Percentiles rank a stretch among this genome's conserved stretches.
phyloP scores from a whole-genome alignment of 2,888 invertebrate genomes.

The Orgyia antiqua region DNA sequence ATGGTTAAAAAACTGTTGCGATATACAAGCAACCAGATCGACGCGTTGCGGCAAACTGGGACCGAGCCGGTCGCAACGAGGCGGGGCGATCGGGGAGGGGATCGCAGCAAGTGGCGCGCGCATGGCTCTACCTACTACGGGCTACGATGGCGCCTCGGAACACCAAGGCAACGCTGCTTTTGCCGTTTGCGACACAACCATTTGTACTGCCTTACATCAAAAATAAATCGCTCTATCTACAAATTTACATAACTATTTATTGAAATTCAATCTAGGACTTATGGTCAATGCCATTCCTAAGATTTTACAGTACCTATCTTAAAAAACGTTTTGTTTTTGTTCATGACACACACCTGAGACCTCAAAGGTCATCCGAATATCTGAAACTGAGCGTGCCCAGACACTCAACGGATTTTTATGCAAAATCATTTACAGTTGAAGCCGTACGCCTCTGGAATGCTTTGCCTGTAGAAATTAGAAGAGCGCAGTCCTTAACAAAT shows the following conservation, averaged over 20 bases:
- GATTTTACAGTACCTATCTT: too few species aligned
- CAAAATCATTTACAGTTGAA: too few species aligned
- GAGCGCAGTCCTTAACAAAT: too few species aligned
- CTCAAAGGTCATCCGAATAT: too few species aligned
- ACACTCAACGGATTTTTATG: too few species aligned
- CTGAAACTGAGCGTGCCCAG: too few species aligned
- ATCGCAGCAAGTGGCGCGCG: conserved; percentile 64
- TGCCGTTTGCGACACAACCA: conserved; percentile 74
- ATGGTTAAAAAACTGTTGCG: conserved; percentile 37
- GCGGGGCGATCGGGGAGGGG: conserved; percentile 45
- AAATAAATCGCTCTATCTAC: conserved; percentile 52
- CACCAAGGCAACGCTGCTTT: conserved; percentile 69
- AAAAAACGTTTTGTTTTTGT: too few species aligned
- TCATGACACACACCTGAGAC: too few species aligned
- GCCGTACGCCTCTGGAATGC: too few species aligned
- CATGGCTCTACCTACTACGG: conserved; percentile 69
- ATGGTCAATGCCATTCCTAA: too few species aligned
- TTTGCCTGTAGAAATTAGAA: too few species aligned
- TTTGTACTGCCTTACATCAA: conserved; percentile 44
- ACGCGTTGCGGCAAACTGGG: conserved; percentile 77
- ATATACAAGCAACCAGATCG: conserved; percentile 66
- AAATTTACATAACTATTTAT: conserved; percentile 39
- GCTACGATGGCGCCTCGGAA: conserved; percentile 68
- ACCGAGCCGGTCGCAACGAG: conserved; percentile 56
- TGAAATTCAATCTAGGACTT: conserved; percentile 40